Evolutionary conservation across 2,888 invertebrate species (phyloP).

Genomic region (Polydesmus complanatus): DNA sequence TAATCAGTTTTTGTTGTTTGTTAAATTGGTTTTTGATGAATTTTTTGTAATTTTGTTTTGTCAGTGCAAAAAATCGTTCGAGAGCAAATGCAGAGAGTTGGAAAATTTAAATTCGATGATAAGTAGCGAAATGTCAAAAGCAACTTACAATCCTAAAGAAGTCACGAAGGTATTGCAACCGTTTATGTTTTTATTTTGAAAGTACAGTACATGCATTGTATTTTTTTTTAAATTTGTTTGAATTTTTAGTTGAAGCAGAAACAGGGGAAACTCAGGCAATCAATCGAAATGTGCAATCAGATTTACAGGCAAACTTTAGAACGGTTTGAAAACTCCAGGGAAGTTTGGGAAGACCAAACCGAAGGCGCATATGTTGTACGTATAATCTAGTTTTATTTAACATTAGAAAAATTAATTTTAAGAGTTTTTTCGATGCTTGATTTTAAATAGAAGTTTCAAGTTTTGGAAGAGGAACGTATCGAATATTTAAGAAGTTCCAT

Average conservation of each 20-base stretch:
- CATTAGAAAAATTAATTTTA: constrained; percentile 3
- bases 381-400: neutral
- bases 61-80: constrained; percentile 16
- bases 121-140: constrained; percentile 2
- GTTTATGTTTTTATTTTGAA: neutral
- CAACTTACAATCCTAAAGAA: constrained; percentile 13
- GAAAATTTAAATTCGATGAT: constrained; percentile 6
- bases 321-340: constrained; percentile 9
- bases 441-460: constrained; percentile 14
- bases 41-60: constrained; percentile 2
- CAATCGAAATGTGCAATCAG: constrained; percentile 11
- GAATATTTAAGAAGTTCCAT: constrained; percentile 15
- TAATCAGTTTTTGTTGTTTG: neutral
- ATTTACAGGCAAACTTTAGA: constrained; percentile 13
- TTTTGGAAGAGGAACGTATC: constrained; percentile 17
- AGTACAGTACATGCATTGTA: neutral
- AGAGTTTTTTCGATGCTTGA: neutral
- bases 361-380: constrained; percentile 14
- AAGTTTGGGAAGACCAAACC: constrained; percentile 17
- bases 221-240: constrained; percentile 1
- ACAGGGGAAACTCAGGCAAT: constrained; percentile 11
- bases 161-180: constrained; percentile 14
- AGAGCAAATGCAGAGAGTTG: constrained; percentile 12
- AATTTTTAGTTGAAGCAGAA: constrained; percentile 5
- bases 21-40: too few species aligned